Conservation (phyloP, 2,113 vertebrate genomes). For the Trogon melanurus region DNA sequence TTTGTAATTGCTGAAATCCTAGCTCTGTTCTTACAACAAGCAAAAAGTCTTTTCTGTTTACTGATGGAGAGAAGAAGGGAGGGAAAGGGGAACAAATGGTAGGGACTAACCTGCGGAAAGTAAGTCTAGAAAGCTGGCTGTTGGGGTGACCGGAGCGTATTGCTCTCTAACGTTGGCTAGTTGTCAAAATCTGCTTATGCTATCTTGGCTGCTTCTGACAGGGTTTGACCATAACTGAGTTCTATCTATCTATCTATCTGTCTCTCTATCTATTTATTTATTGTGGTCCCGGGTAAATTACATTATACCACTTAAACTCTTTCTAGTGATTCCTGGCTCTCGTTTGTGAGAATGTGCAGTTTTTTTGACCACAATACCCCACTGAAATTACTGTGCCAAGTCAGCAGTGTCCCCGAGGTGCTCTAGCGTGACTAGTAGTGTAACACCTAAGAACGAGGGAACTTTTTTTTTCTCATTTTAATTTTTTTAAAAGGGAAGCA, state of each 20-base stretch:
- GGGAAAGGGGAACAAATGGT: not conserved
- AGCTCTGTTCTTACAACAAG: not conserved
- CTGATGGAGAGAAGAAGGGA: not conserved
- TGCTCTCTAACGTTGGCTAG: not conserved
- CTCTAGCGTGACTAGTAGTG: not conserved
- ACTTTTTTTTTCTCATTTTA: not conserved
- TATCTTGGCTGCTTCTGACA: not conserved
- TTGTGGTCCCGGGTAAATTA: not conserved
- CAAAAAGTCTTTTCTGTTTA: not conserved
- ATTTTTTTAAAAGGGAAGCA: not conserved
- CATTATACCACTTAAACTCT: not conserved
- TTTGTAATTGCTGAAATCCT: not conserved
- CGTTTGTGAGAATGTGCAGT: not conserved
- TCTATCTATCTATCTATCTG: not conserved
- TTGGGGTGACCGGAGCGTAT: not conserved
- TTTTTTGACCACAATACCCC: not conserved
- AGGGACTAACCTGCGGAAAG: not conserved
- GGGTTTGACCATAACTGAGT: not conserved
- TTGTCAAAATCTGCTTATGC: not conserved
- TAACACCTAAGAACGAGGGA: not conserved
- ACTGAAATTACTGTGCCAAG: not conserved
- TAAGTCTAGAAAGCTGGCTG: not conserved
- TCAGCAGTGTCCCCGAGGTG: conserved; percentile 9
- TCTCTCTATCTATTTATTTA: too few species aligned
- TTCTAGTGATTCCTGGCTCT: not conserved